These are phyloP conservation scores for Crotophaga sulcirostris DNA, from an alignment of 2,113 vertebrate genomes.

Conservation along the genomic window DNA sequence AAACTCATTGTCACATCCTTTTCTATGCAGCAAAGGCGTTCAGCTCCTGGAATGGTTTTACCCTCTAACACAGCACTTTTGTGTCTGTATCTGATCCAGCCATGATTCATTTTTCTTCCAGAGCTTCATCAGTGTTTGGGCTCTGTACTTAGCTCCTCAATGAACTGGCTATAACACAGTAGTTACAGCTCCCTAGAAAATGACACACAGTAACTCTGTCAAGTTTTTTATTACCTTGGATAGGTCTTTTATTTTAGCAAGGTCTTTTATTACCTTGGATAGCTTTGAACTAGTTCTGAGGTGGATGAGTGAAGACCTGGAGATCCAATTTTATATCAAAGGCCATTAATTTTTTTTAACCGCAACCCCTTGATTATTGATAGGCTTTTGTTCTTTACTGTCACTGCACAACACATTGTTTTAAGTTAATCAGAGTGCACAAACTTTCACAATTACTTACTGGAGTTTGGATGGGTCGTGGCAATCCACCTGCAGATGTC, in stretches of 20 bases:
- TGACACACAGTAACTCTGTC: conserved; percentile 67
- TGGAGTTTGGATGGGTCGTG: not conserved
- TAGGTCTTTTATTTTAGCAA: conserved; percentile 70
- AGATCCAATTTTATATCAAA: conserved; percentile 21
- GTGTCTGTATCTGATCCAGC: conserved; percentile 18
- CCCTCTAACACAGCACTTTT: conserved; percentile 54
- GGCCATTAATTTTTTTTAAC: conserved; percentile 34
- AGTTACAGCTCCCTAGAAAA: conserved; percentile 72
- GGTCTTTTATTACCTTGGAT: conserved; percentile 68
- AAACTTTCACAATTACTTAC: not conserved
- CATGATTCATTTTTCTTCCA: conserved; percentile 40
- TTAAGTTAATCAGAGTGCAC: not conserved
- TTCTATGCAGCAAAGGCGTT: conserved; percentile 26
- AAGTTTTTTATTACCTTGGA: conserved; percentile 72
- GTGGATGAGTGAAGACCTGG: conserved; percentile 58
- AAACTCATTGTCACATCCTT: conserved; percentile 62
- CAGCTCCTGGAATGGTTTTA: conserved; percentile 44
- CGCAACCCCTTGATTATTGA: conserved; percentile 44
- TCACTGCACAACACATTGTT: not conserved
- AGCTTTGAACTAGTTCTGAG: conserved; percentile 50
- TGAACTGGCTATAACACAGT: conserved; percentile 55
- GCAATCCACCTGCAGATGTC: not conserved
- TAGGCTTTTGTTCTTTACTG: conserved; percentile 33
- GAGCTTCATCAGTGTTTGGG: conserved; percentile 51
- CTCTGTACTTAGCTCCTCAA: conserved; percentile 66